Evolutionary conservation across 2,113 vertebrate genomes (phyloP), one percentile per base, ranked within the genome.

Genomic region (Pseudolaguvia tuberculata): DNA sequence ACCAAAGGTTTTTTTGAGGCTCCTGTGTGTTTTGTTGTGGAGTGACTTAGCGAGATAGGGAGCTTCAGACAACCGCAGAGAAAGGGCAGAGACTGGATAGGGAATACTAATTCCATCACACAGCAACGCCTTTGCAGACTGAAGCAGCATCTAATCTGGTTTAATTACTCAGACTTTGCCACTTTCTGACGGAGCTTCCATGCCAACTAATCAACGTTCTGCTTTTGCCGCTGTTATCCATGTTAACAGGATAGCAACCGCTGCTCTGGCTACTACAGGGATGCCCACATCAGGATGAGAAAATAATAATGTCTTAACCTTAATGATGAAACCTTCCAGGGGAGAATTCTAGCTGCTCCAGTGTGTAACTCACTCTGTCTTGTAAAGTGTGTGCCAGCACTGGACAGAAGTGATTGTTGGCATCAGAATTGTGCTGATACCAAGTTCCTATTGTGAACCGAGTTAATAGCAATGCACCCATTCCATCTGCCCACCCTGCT

Each of bases 381-480:
- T 73, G 65, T 55, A 53, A 57, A 39, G 57, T 21, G 52, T 58
- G 21, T 58, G 29, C 35, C 45, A 74, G 68, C 56, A 58, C 56
- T 52, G 70, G 70, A 73, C 57, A 20, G 53, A 48, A 59, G 57
- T 70, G 70, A 70, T 73, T 74, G 70, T 52, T 51, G 58, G 35
- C 70, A 50, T n/a, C 51, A 63, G 70, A 77, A 58, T 72, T 73
- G 63, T 78, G 72, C 76, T 78, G 79, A 81, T 73, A 78, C 50
- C 20, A 47, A 47, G 72, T 67, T 75, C 80, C 73, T 56, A 72
- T 67, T 75, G 72, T 72, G 61, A 78, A 65, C 65, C 20, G 20
- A 72, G 73, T 55, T 61, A 75, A 75, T 27, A 73, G 73, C 58
- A 42, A 63, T 51, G 76, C 80, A 72, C 73, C 80, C 80, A 75